phyloP scores from a whole-genome alignment of 1,140 invertebrate species.

The Camponotus vicinus region DNA sequence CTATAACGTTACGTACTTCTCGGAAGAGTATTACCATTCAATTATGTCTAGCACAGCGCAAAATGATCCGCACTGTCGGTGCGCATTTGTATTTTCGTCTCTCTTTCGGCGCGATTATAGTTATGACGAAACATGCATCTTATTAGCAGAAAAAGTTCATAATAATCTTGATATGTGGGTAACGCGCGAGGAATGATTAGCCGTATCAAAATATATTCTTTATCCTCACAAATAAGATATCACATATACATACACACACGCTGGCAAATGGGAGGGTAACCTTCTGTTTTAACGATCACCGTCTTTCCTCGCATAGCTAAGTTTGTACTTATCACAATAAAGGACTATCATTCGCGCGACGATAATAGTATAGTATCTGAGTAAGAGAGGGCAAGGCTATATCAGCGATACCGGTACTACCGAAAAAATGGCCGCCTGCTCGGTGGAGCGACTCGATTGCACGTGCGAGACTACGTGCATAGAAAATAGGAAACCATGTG shows the following conservation, averaged over 20 bases:
- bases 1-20: slow-evolving; percentile 58
- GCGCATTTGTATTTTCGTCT: background rate
- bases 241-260: too few relatives aligned
- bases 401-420: slow-evolving; percentile 41
- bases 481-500: slow-evolving; percentile 35
- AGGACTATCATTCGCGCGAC: slow-evolving; percentile 18
- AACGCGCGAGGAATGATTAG: too few relatives aligned
- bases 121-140: background rate
- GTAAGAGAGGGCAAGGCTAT: slow-evolving; percentile 31
- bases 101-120: background rate
- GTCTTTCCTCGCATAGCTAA: slow-evolving; percentile 10
- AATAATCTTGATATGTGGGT: background rate
- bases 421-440: slow-evolving; percentile 31
- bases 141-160: background rate
- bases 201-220: background rate
- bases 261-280: background rate
- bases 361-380: slow-evolving; percentile 37
- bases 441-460: background rate
- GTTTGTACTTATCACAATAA: slow-evolving; percentile 42
- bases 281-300: background rate
- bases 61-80: slow-evolving; percentile 32
- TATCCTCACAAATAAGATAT: background rate
- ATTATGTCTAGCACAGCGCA: slow-evolving; percentile 27
- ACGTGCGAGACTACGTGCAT: slow-evolving; percentile 12
- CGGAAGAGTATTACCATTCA: slow-evolving; percentile 37